Evolutionary conservation across 2,113 vertebrate species (phyloP), one percentile per base, ranked within the genome.

Genomic region (Heptranchias perlo): DNA sequence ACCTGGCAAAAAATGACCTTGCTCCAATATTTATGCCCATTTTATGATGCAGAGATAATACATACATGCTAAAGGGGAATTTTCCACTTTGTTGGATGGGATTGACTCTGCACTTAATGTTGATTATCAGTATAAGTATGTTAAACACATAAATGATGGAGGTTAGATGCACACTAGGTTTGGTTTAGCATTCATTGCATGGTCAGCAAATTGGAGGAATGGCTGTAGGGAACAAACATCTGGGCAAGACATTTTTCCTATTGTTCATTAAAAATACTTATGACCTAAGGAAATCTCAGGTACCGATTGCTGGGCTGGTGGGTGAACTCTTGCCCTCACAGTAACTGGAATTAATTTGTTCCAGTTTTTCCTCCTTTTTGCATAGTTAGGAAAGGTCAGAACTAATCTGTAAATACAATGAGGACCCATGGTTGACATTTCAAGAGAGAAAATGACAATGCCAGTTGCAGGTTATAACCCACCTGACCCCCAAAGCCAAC

Each of bases 191-290:
- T 31, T 89, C 49, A 54, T 89, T 31, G 35, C 86, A 64, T 39
- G 58, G n/a, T 62, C 16, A 62, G 14, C 58, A 64, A 93, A 93
- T 62, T 93, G 58, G 58, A 62, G 61, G n/a, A 93, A 92, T 23
- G 14, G 58, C 89, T 93, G 35, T 62, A 62, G 58, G 89, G 5
- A 21, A 39, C 58, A 39, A 18, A 62, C 89, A 92, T 92, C 89
- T 92, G 89, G 89, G 35, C 54, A 23, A 39, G 54, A 92, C 35
- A 92, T 8, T 62, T 93, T 93, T 62, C 31, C 58, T 93, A 39
- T n/a, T 93, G 89, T 18, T 93, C n/a, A 62, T 92, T 93, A 93
- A 93, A 93, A 93, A 93, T 92, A 31, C 14, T n/a, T 35, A 92
- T 93, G 61, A n/a, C 89, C 89, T 62, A 10, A 62, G 89, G 35